Base-by-base conservation (phyloP, 2,797 vertebrate genomes). In the Hyperoplus lanceolatus region DNA sequence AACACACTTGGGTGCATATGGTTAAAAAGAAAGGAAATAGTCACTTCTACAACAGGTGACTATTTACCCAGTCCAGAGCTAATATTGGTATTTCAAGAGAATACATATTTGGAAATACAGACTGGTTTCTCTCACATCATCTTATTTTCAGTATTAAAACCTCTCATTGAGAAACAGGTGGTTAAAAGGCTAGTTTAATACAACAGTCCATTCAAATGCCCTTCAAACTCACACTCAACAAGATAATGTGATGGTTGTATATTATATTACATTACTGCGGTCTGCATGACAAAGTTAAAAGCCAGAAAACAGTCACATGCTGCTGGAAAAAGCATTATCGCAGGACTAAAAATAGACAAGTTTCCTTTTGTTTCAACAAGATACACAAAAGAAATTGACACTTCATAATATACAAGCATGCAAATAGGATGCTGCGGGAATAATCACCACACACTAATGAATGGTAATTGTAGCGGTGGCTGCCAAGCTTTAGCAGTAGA, bases 391-490 rank as follows among this genome's bases (percentile, higher is more conserved):
- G 1, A 42, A n/a, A 0, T 8, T 59, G 8, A 5, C 0, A 11
- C 18, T 68, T 74, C 10, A 0, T 66, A 53, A 67, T 13, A 21
- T 6, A 65, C 16, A 57, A 11, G 2, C 53, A 62, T 18, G 10
- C 21, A 43, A 51, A 43, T 4, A 16, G 5, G 53, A 48, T 41
- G 50, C 36, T 42, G 21, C 56, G 69, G 15, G 46, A 60, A 21
- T 13, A 0, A 66, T 21, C 39, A 42, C 29, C 29, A 38, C 18
- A 16, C 18, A 56, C 36, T 60, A 14, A 39, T 6, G 39, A 49
- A 42, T 46, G 45, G 13, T 7, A 60, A 51, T 14, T 59, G 46
- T 42, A 70, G 55, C 14, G 7, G 54, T 69, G 82, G 51, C 73
- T 57, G 50, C 14, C 21, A 16, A 46, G 43, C 54, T 77, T 41